A percentile compares a stretch with the other conserved stretches of the same genome.
Conservation (phyloP, 2,113 vertebrate genomes). For the Dinomys branickii region DNA sequence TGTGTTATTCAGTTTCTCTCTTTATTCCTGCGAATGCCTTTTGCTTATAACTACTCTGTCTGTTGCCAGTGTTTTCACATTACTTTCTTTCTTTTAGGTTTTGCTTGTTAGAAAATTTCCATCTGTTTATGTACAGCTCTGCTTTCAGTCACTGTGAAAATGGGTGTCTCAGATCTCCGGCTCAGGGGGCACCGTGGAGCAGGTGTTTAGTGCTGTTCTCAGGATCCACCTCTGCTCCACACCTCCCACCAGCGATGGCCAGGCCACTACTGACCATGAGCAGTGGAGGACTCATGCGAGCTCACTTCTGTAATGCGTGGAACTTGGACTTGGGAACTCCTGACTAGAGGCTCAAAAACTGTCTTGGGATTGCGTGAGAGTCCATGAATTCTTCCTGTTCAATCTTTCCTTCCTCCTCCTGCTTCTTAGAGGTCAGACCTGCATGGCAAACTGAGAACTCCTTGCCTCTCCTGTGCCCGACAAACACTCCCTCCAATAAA, state of each 20-base stretch:
- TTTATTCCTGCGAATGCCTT: conserved; percentile 24
- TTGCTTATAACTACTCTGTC: background rate
- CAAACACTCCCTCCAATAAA: background rate
- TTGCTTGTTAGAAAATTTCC: background rate
- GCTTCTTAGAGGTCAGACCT: background rate
- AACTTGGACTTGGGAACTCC: background rate
- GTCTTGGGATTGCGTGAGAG: background rate
- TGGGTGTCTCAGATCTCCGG: background rate
- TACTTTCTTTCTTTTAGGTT: conserved; percentile 22
- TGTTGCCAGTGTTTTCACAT: background rate
- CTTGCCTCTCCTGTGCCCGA: background rate
- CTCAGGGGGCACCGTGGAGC: too few relatives aligned
- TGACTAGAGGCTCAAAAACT: background rate
- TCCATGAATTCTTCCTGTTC: background rate
- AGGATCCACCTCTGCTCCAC: background rate
- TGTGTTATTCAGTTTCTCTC: background rate
- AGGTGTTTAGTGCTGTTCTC: background rate
- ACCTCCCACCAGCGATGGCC: background rate
- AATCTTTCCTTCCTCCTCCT: background rate
- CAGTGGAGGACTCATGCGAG: background rate
- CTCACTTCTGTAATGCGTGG: background rate
- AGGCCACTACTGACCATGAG: background rate
- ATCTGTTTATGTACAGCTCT: background rate
- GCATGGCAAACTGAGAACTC: background rate
- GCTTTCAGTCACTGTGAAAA: background rate